These are phyloP conservation scores for Dicerorhinus sumatrensis DNA, from an alignment of 2,113 vertebrate genomes.

Conservation along the genomic window DNA sequence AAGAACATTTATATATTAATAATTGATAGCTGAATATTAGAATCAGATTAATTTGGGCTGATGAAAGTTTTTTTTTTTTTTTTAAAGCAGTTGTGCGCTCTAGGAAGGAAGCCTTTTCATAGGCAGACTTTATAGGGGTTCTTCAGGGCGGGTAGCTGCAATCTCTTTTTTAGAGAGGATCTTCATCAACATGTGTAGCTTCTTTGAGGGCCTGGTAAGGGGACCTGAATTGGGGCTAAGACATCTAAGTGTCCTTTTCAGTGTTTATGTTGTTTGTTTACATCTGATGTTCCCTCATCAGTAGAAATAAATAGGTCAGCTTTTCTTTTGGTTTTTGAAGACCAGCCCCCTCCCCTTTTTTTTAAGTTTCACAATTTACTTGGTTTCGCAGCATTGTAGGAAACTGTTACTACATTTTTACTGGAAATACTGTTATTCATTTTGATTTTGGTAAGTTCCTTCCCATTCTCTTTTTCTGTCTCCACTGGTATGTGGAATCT, in stretches of 20 bases:
- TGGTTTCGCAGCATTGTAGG: constrained; percentile 74
- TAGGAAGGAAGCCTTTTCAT: constrained; percentile 75
- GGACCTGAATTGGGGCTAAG: neutral
- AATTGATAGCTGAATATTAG: constrained; percentile 71
- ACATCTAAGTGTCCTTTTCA: constrained; percentile 47
- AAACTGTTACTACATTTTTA: constrained; percentile 74
- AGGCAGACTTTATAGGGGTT: constrained; percentile 54
- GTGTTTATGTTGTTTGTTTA: constrained; percentile 74
- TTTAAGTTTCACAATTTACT: constrained; percentile 77
- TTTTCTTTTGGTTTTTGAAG: constrained; percentile 79
- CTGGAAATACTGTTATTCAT: constrained; percentile 73
- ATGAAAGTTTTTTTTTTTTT: constrained; percentile 68
- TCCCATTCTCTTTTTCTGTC: constrained; percentile 45
- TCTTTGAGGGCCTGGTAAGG: constrained; percentile 41
- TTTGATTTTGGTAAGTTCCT: constrained; percentile 78
- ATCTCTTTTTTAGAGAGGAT: constrained; percentile 33
- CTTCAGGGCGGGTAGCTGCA: constrained; percentile 10
- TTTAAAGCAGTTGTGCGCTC: constrained; percentile 62
- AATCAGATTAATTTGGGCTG: constrained; percentile 70
- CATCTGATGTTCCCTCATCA: constrained; percentile 48
- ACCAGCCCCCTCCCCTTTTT: neutral
- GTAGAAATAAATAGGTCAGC: constrained; percentile 83
- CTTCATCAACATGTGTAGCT: constrained; percentile 10
- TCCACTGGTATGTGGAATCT: constrained; percentile 46
- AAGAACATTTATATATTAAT: constrained; percentile 60